Evolutionary conservation across 2,888 invertebrate species (phyloP), one percentile per base, ranked within the genome.

Genomic region (Patella pellucida): DNA sequence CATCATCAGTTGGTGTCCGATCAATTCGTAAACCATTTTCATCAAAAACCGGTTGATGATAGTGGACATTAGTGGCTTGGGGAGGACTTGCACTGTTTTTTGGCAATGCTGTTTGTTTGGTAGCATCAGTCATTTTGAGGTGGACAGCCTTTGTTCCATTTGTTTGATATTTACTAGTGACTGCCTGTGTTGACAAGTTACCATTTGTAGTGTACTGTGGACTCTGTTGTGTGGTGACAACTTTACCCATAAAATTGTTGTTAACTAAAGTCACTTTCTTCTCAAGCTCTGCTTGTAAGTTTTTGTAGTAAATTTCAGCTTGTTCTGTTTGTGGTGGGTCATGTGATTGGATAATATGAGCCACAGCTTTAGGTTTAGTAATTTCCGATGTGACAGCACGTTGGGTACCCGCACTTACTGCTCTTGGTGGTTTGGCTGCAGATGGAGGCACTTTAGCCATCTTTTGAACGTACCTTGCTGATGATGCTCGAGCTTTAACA

Each of bases 1-100:
- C 90, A 56, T 89, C 90, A 76, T 90, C 90, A n/a, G 90, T 90
- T 2, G 90, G 90, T 3, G 90, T 90, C 52, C 88, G 78, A 74
- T 90, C 90, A 52, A 90, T 84, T 69, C 87, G 77, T 74, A 88
- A 67, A 62, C 87, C 88, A 77, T 84, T 85, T 23, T 87, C 86
- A 81, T 84, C 82, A 79, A 83, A 87, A 11, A 85, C 81, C 54
- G 83, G 81, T 54, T 79, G 80, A 69, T 79, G 76, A 69, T 77
- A 73, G 67, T 79, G 79, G 27, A 75, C 73, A 76, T 72, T 78
- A 16, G 71, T 70, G 68, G 75, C 73, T 69, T 80, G 82, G 23
- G 72, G 52, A 11, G 81, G 82, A 69, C 70, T 67, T 15, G 69
- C 56, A 54, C 75, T 73, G 76, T 81, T 78, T 23, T 75, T 75